A percentile compares a stretch with the other conserved stretches of the same genome.
Conservation (phyloP, 2,113 vertebrate species). For the Corythoichthys intestinalis region DNA sequence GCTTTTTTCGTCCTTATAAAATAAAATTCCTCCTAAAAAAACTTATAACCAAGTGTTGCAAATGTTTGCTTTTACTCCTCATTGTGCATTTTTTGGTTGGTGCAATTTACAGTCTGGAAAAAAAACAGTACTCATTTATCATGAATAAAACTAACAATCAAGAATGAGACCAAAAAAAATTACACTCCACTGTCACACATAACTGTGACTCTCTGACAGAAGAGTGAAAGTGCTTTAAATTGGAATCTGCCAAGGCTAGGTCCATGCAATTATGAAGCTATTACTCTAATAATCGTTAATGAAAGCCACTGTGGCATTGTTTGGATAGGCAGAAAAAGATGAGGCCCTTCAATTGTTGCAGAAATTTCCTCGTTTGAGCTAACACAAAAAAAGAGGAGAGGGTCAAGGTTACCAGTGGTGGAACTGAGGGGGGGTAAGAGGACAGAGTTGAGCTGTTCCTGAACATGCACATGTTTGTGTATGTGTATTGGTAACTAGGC, state of each 20-base stretch:
- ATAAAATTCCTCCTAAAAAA: too few relatives aligned
- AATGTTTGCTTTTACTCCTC: too few relatives aligned
- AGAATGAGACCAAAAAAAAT: background rate
- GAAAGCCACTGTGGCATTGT: conserved; percentile 53
- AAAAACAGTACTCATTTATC: too few relatives aligned
- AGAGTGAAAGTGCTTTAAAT: conserved; percentile 50
- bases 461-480: conserved; percentile 28
- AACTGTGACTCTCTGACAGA: conserved; percentile 38
- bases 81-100: too few relatives aligned
- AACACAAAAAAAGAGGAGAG: conserved; percentile 10
- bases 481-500: conserved; percentile 48
- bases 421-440: conserved; percentile 18
- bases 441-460: conserved; percentile 30
- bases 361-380: conserved; percentile 46
- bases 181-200: conserved; percentile 45
- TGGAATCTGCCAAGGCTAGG: conserved; percentile 50
- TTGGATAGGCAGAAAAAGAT: conserved; percentile 45
- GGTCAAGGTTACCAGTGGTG: conserved; percentile 15
- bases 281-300: conserved; percentile 65
- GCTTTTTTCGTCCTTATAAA: too few relatives aligned
- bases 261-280: conserved; percentile 63
- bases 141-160: too few relatives aligned
- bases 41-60: too few relatives aligned
- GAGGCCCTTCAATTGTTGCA: conserved; percentile 39
- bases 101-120: too few relatives aligned